Evolutionary conservation across 1,140 invertebrate species (phyloP).

Genomic region (Heliothis virescens): DNA sequence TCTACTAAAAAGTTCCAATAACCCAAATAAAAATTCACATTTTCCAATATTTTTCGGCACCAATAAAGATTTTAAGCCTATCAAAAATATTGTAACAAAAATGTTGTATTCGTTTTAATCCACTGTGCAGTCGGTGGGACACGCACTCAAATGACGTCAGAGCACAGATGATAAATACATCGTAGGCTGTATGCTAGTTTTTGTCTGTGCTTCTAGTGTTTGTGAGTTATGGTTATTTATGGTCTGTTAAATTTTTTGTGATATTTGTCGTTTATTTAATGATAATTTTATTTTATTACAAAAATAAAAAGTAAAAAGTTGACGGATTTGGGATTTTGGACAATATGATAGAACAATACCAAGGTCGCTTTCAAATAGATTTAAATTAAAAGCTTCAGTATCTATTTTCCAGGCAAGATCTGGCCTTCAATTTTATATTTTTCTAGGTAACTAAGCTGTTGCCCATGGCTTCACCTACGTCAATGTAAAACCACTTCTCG

Average conservation of each 20-base stretch:
- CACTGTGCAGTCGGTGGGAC: not conserved
- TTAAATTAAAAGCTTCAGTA: no score
- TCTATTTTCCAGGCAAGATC: no score
- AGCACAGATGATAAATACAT: not conserved
- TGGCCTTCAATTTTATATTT: no score
- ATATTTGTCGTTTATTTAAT: not conserved
- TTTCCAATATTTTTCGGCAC: constrained; percentile 16
- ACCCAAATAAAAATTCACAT: not conserved
- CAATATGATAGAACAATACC: no score
- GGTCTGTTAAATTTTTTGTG: not conserved
- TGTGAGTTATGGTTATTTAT: no score
- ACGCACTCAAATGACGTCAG: constrained; percentile 5
- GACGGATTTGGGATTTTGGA: no score
- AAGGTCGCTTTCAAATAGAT: no score
- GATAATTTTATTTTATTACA: no score
- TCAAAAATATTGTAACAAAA: constrained; percentile 33
- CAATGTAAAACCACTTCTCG: no score
- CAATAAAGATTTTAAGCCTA: constrained; percentile 14
- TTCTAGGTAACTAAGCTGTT: no score
- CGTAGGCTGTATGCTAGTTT: not conserved
- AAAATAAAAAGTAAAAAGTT: no score
- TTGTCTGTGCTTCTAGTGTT: not conserved
- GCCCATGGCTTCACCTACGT: no score
- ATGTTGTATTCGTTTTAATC: constrained; percentile 23
- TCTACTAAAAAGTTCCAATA: not conserved